A percentile compares a stretch with the other conserved stretches of the same genome.
Evolutionary conservation across 2,113 vertebrate genomes (phyloP).

Genomic region (Ailuropoda melanoleuca): DNA sequence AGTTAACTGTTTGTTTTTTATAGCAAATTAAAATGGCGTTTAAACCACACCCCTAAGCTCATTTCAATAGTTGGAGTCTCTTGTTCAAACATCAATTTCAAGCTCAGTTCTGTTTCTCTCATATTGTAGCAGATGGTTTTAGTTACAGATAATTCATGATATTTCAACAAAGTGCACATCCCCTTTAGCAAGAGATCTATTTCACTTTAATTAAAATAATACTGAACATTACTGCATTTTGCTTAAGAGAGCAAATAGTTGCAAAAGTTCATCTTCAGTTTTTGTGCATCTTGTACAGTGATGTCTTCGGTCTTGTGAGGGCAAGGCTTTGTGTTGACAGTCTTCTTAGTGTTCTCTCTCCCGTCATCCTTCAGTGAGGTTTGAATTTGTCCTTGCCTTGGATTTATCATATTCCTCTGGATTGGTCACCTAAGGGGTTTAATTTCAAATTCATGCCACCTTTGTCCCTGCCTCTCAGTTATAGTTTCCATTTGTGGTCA

Average conservation of each 20-base stretch:
- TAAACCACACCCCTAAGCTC: neutral
- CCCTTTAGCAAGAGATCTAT: neutral
- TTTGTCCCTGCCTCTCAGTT: neutral
- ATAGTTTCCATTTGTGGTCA: neutral
- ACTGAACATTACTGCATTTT: neutral
- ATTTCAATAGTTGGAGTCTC: neutral
- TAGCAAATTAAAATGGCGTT: neutral
- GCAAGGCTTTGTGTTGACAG: neutral
- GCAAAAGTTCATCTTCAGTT: neutral
- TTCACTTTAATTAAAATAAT: constrained; percentile 23
- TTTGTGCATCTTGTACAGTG: neutral
- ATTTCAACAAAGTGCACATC: neutral
- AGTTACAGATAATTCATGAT: neutral
- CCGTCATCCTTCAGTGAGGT: neutral
- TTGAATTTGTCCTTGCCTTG: neutral
- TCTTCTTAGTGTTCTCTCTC: neutral
- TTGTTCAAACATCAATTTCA: neutral
- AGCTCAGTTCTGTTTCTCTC: neutral
- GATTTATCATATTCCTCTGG: neutral
- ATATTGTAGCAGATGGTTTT: neutral
- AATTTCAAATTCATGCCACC: neutral
- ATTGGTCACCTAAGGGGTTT: neutral
- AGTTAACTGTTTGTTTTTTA: neutral
- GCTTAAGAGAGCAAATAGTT: neutral
- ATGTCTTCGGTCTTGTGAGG: neutral